Percentiles rank a stretch among this genome's conserved stretches.
These are phyloP conservation scores for Cathartes aura DNA, from an alignment of 2,113 vertebrate species.

Conservation along the genomic window DNA sequence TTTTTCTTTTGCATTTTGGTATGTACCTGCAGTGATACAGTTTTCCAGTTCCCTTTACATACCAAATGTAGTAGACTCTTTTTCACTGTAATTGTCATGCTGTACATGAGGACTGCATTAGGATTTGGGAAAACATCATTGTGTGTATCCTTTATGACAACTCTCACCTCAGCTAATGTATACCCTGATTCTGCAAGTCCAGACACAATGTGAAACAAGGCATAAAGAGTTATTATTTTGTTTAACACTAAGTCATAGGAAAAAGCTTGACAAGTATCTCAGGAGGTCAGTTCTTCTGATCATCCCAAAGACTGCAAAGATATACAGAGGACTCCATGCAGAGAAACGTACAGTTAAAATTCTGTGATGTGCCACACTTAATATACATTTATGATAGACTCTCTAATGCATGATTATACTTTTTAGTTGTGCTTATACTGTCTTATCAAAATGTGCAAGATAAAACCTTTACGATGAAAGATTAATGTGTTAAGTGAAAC, in stretches of 20 bases:
- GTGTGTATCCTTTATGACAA: not conserved
- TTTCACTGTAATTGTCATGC: not conserved
- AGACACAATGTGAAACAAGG: not conserved
- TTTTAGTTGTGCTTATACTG: not conserved
- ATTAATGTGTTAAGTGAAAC: not conserved
- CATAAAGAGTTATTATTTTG: not conserved
- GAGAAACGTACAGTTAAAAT: not conserved
- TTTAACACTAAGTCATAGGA: not conserved
- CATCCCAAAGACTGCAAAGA: not conserved
- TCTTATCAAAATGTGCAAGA: not conserved
- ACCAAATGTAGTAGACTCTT: not conserved
- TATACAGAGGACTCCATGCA: not conserved
- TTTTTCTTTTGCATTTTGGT: not conserved
- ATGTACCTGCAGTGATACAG: not conserved
- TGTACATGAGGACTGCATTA: not conserved
- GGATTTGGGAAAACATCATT: not conserved
- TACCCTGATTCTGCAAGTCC: not conserved
- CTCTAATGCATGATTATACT: not conserved
- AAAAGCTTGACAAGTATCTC: not conserved
- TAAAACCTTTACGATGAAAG: not conserved
- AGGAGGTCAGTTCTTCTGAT: not conserved
- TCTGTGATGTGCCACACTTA: not conserved
- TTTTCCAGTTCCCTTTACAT: not conserved
- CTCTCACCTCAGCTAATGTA: not conserved
- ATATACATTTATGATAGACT: not conserved